phyloP scores from a whole-genome alignment of 1,140 invertebrate genomes.

The Pogonomyrmex barbatus region DNA sequence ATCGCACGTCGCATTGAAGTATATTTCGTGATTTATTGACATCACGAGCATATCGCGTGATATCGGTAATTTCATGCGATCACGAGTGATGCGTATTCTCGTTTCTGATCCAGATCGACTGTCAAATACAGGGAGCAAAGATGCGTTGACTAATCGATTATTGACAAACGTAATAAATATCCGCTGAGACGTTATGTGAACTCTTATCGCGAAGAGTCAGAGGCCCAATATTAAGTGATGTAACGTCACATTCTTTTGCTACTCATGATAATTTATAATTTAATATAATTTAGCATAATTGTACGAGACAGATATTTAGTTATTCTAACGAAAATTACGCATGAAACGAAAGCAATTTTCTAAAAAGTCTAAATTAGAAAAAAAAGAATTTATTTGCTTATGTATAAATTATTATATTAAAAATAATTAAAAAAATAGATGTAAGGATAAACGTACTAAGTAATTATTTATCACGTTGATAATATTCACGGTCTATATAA shows the following conservation, averaged over 20 bases:
- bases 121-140: conserved; percentile 8
- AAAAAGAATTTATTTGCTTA: not conserved
- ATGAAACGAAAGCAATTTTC: too few species aligned
- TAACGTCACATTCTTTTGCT: conserved; percentile 10
- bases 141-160: conserved; percentile 26
- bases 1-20: conserved; percentile 29
- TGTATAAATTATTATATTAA: not conserved
- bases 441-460: not conserved
- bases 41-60: conserved; percentile 35
- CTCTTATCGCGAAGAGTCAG: not conserved
- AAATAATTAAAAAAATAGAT: not conserved
- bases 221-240: not conserved
- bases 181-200: not conserved
- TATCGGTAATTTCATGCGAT: not conserved
- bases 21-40: conserved; percentile 25
- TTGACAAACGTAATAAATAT: conserved; percentile 36
- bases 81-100: not conserved
- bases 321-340: not conserved
- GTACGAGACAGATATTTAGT: not conserved
- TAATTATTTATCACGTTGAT: not conserved
- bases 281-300: not conserved
- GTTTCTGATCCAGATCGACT: not conserved
- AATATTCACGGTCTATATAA: not conserved
- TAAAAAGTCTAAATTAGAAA: not conserved
- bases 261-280: too few species aligned